phyloP scores from a whole-genome alignment of 2,797 vertebrate species.

The Oophaga sylvatica region DNA sequence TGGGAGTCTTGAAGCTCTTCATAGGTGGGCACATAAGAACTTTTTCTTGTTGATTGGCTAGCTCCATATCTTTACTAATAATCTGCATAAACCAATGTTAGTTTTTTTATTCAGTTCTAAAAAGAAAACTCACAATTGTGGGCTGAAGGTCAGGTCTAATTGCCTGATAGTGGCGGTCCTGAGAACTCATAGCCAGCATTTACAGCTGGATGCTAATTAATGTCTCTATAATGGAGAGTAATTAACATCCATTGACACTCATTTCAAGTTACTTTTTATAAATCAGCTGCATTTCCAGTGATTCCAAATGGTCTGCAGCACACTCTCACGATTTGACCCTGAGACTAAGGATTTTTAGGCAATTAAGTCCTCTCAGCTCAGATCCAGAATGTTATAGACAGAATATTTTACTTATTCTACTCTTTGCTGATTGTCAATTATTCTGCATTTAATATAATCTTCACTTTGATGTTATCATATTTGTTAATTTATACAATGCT shows the following conservation, averaged over 20 bases:
- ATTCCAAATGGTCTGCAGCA: neutral
- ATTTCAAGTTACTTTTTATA: conserved; percentile 1
- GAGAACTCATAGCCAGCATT: neutral
- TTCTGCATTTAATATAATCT: neutral
- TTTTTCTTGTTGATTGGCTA: neutral
- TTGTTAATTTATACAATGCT: neutral
- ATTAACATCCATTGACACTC: neutral
- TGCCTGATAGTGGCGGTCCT: neutral
- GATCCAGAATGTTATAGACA: neutral
- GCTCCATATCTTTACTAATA: neutral
- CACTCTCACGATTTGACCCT: neutral
- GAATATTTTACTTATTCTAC: neutral
- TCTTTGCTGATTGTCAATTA: neutral
- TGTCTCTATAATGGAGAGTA: conserved; percentile 3
- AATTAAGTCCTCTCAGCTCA: neutral
- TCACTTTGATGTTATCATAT: neutral
- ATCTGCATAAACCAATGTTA: neutral
- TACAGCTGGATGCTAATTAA: conserved; percentile 25
- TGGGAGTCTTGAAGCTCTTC: neutral
- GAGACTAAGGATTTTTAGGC: neutral
- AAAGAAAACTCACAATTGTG: neutral
- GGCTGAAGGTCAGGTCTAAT: neutral
- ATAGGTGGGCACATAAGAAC: neutral
- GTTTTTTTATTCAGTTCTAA: neutral
- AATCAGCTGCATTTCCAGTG: neutral